Evolutionary conservation across 2,797 vertebrate genomes (phyloP).

Genomic region (Decapterus maruadsi): DNA sequence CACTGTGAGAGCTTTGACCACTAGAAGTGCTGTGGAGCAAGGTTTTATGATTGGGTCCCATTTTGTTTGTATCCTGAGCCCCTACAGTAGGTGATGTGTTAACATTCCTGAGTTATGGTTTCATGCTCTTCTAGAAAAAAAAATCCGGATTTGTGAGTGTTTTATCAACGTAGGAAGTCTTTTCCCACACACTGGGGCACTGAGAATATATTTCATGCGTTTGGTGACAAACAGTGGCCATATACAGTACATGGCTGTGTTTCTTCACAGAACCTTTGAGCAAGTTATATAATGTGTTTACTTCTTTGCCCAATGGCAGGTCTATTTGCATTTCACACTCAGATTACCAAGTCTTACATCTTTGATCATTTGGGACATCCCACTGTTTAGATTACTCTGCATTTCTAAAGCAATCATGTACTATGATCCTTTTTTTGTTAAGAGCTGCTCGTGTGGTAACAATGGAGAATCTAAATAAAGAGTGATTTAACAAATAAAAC

Average conservation of each 20-base stretch:
- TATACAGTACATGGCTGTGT: background rate
- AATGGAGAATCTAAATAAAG: background rate
- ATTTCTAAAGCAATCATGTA: background rate
- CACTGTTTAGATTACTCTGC: background rate
- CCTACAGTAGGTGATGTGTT: background rate
- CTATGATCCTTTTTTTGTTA: background rate
- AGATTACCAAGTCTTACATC: background rate
- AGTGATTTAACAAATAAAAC: background rate
- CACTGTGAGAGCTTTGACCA: background rate
- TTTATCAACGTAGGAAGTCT: background rate
- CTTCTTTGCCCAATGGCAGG: background rate
- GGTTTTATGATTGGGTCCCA: background rate
- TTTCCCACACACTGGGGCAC: background rate
- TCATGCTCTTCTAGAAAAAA: background rate
- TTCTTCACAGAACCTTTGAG: background rate
- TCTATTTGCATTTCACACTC: background rate
- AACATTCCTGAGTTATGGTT: background rate
- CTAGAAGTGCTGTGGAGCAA: background rate
- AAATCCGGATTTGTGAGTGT: background rate
- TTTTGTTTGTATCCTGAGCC: background rate
- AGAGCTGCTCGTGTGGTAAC: background rate
- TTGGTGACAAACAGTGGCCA: background rate
- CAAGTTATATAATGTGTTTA: background rate
- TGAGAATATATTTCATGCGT: background rate
- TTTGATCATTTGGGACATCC: background rate